A percentile compares a stretch with the other conserved stretches of the same genome.
Conservation (phyloP, 2,888 invertebrate genomes). For the Cristatella mucedo region DNA sequence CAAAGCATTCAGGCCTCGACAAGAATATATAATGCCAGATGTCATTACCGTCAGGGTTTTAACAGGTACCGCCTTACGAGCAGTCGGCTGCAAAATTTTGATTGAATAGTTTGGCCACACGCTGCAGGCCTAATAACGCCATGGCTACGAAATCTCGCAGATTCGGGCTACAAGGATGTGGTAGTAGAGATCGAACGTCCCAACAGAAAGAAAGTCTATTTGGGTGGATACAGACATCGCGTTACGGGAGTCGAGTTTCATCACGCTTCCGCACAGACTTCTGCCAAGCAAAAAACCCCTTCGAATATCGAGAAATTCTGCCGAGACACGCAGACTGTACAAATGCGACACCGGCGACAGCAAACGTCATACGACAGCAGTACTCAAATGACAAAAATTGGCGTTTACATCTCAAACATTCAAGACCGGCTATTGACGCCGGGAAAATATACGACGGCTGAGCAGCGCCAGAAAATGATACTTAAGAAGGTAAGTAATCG, state of each 20-base stretch:
- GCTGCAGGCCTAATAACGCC: not conserved
- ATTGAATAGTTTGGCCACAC: not conserved
- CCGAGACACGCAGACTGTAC: slow-evolving; percentile 37
- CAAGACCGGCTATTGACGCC: slow-evolving; percentile 33
- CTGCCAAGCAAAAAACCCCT: slow-evolving; percentile 29
- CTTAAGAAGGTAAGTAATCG: slow-evolving; percentile 21
- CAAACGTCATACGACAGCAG: slow-evolving; percentile 35
- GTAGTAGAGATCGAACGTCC: slow-evolving; percentile 36
- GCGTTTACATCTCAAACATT: slow-evolving; percentile 31
- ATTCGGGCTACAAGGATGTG: slow-evolving; percentile 25
- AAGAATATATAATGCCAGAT: slow-evolving; percentile 36
- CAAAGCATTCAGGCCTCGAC: slow-evolving; percentile 26
- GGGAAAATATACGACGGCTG: slow-evolving; percentile 34
- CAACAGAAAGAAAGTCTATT: slow-evolving; percentile 50
- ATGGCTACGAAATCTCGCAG: no score
- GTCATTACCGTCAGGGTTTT: slow-evolving; percentile 34
- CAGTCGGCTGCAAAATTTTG: not conserved
- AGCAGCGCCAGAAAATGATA: slow-evolving; percentile 24
- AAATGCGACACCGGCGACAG: slow-evolving; percentile 24
- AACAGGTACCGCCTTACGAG: slow-evolving; percentile 19
- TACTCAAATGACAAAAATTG: slow-evolving; percentile 39
- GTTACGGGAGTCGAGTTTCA: slow-evolving; percentile 55
- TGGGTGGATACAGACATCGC: slow-evolving; percentile 63
- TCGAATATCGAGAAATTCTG: slow-evolving; percentile 22
- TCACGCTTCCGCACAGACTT: slow-evolving; percentile 68